A percentile compares a stretch with the other conserved stretches of the same genome.
phyloP scores from a whole-genome alignment of 2,797 vertebrate genomes.

The Monodelphis domestica region DNA sequence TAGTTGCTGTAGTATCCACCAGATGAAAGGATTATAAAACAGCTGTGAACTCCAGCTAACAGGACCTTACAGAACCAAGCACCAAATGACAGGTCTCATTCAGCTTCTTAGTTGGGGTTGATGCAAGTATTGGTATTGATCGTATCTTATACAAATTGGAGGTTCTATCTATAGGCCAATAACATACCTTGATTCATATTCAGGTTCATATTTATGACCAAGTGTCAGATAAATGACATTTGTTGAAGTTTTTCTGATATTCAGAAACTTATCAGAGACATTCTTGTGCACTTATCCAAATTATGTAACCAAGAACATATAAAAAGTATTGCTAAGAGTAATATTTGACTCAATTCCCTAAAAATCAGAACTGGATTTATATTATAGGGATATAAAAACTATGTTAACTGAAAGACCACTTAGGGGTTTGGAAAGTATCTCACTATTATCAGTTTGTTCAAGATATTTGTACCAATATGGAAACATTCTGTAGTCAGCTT shows the following conservation, averaged over 20 bases:
- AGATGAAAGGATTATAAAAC: conserved; percentile 52
- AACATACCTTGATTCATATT: conserved; percentile 17
- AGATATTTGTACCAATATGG: background rate
- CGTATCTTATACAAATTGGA: background rate
- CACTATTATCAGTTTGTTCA: background rate
- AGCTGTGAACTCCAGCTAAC: conserved; percentile 59
- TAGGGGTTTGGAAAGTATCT: background rate
- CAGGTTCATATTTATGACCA: background rate
- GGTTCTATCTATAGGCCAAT: background rate
- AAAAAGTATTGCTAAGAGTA: background rate
- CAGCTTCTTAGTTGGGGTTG: background rate
- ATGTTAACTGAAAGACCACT: background rate
- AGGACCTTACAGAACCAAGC: background rate
- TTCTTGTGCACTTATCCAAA: background rate
- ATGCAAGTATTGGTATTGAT: background rate
- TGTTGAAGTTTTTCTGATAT: conserved; percentile 12
- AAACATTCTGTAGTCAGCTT: background rate
- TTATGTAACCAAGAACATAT: conserved; percentile 4
- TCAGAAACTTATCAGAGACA: background rate
- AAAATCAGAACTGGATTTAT: background rate
- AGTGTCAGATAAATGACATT: conserved; percentile 28
- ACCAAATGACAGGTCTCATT: background rate
- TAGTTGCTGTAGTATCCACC: conserved; percentile 46
- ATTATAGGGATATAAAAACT: background rate
- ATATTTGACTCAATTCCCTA: background rate